These are phyloP conservation scores for Nyctereutes procyonoides DNA, from an alignment of 2,113 vertebrate genomes.

Conservation along the genomic window DNA sequence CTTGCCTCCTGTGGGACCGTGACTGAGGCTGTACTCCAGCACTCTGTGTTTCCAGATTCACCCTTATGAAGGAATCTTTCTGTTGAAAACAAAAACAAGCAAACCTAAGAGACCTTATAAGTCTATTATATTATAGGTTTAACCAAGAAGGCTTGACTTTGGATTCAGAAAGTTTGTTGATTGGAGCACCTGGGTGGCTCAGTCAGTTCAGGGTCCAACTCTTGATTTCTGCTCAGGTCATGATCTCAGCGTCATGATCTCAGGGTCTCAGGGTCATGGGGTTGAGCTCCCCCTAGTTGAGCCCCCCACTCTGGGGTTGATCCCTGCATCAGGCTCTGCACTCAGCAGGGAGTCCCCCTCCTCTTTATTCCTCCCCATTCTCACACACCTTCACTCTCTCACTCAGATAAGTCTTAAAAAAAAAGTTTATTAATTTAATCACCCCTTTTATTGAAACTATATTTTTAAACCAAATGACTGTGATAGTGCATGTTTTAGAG, in stretches of 20 bases:
- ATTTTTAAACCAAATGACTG: background rate
- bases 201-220: background rate
- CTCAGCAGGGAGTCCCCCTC: background rate
- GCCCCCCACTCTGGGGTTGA: background rate
- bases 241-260: background rate
- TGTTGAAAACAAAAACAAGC: background rate
- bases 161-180: conserved; percentile 6
- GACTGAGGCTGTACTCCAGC: background rate
- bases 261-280: background rate
- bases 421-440: background rate
- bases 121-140: background rate
- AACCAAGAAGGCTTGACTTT: background rate
- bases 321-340: background rate
- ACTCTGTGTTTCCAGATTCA: background rate
- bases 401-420: background rate
- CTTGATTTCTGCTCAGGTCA: background rate
- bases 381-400: background rate
- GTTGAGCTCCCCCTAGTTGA: background rate
- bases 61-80: background rate
- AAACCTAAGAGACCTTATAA: background rate
- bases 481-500: background rate
- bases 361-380: background rate
- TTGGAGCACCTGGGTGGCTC: background rate
- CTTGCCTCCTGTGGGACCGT: background rate
- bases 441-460: background rate